phyloP scores from a whole-genome alignment of 1,140 invertebrate genomes.

The Hylaeus anthracinus region DNA sequence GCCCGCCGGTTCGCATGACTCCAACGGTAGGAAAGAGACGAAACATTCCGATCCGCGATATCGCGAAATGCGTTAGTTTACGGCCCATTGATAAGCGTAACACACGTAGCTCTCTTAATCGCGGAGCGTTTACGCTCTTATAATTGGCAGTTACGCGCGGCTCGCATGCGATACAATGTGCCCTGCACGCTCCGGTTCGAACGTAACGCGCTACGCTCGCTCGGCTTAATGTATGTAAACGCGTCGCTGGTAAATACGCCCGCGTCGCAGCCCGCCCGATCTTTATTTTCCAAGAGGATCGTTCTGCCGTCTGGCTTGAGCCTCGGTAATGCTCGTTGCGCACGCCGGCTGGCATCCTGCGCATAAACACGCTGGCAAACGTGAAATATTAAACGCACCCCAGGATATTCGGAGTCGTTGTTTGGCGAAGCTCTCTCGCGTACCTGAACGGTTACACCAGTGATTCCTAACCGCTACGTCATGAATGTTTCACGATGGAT shows the following conservation, averaged over 20 bases:
- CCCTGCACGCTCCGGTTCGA: not conserved
- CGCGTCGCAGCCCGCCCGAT: not conserved
- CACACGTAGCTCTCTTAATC: slow-evolving; percentile 60
- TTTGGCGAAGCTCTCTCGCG: not conserved
- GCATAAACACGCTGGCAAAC: not conserved
- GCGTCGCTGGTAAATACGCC: slow-evolving; percentile 5
- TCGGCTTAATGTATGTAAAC: slow-evolving; percentile 37
- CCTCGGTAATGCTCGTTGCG: not conserved
- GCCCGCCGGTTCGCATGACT: slow-evolving; percentile 16
- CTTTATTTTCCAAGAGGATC: slow-evolving; percentile 22
- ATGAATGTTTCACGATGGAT: too few relatives aligned
- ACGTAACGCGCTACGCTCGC: not conserved
- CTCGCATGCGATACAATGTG: slow-evolving; percentile 47
- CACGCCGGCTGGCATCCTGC: not conserved
- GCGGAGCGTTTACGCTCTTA: slow-evolving; percentile 59
- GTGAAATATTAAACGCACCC: not conserved
- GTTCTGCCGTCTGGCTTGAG: slow-evolving; percentile 1
- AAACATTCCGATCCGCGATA: slow-evolving; percentile 48
- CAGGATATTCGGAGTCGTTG: not conserved
- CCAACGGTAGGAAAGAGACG: slow-evolving; percentile 12
- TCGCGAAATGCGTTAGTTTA: slow-evolving; percentile 56
- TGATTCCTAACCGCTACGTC: too few relatives aligned
- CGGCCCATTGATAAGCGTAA: slow-evolving; percentile 61
- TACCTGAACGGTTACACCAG: too few relatives aligned
- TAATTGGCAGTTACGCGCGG: slow-evolving; percentile 59